These are phyloP conservation scores for Zelleria hepariella DNA, from an alignment of 2,888 invertebrate genomes.

Conservation along the genomic window DNA sequence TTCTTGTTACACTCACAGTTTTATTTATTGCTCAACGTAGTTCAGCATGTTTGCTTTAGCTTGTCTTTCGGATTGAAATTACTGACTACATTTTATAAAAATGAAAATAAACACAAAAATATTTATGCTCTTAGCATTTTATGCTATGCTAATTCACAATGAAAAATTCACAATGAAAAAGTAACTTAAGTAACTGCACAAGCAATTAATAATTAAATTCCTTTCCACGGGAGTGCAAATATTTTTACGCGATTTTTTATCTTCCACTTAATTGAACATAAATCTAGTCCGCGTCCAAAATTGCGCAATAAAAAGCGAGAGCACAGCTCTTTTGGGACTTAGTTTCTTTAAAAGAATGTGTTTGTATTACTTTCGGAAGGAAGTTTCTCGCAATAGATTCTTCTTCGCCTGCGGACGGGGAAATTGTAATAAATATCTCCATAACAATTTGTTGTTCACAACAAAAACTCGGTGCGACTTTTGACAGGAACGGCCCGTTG, in stretches of 20 bases:
- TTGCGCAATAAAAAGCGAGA: not conserved
- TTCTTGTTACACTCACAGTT: not conserved
- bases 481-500: slow-evolving; percentile 1
- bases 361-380: not conserved
- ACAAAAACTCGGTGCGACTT: slow-evolving; percentile 1
- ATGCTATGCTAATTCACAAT: too few species aligned
- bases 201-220: not conserved
- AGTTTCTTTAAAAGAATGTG: not conserved
- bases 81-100: not conserved
- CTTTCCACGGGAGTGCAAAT: not conserved
- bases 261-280: slow-evolving; percentile 9
- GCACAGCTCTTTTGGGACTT: not conserved
- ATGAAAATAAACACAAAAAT: too few species aligned
- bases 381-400: not conserved
- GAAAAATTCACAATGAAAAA: not conserved
- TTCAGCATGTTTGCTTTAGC: not conserved
- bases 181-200: not conserved
- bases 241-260: slow-evolving; percentile 5
- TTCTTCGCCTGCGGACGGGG: not conserved
- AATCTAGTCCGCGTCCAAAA: slow-evolving; percentile 5
- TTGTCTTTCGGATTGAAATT: not conserved
- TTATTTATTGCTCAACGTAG: not conserved
- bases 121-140: too few species aligned
- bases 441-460: slow-evolving; percentile 1
- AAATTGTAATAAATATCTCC: not conserved